These are phyloP conservation scores for Tipula helvola DNA, from an alignment of 2,888 invertebrate species.

Conservation along the genomic window DNA sequence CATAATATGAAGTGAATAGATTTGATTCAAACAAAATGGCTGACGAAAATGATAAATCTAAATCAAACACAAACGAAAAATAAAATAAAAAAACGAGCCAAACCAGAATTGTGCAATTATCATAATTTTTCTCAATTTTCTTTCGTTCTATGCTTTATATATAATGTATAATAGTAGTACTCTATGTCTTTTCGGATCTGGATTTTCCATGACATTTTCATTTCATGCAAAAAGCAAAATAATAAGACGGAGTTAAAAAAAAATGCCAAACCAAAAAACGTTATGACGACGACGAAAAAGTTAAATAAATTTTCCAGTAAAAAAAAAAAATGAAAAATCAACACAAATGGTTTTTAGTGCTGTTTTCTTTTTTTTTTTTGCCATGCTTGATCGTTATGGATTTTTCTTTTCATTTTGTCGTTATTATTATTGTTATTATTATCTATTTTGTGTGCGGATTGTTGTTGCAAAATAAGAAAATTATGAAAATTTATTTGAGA, in stretches of 20 bases:
- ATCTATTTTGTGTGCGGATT: neutral
- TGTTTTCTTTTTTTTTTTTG: neutral
- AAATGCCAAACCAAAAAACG: neutral
- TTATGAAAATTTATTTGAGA: neutral
- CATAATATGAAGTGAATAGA: neutral
- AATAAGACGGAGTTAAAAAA: neutral
- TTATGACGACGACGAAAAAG: conserved; percentile 4
- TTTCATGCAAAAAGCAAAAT: neutral
- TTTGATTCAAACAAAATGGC: neutral
- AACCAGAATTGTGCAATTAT: neutral
- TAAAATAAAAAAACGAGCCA: neutral
- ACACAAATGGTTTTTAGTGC: conserved; percentile 4
- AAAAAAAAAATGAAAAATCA: neutral
- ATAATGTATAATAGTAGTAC: neutral
- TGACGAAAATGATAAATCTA: neutral
- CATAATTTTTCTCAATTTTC: neutral
- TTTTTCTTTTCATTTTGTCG: neutral
- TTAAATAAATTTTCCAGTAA: neutral
- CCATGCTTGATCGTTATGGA: neutral
- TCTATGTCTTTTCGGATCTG: neutral
- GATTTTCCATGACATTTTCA: neutral
- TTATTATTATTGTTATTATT: neutral
- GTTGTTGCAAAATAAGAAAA: conserved; percentile 4
- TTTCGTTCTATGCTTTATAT: neutral
- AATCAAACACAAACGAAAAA: neutral